Conservation (phyloP, 2,113 vertebrate species). For the Shinisaurus crocodilurus region DNA sequence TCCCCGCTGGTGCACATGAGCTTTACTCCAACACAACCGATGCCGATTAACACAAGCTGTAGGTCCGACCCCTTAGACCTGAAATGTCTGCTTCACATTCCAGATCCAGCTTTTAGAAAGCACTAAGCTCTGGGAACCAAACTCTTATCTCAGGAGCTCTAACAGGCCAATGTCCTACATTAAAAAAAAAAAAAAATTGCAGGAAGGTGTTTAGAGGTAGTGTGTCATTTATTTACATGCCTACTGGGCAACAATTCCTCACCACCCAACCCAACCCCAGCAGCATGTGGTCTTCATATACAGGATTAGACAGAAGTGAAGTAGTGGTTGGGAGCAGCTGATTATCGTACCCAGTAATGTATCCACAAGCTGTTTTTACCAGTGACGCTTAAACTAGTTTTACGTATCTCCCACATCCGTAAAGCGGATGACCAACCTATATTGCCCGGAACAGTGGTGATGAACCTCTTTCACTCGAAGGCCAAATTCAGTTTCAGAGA, state of each 20-base stretch:
- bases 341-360: too few species aligned
- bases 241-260: neutral
- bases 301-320: neutral
- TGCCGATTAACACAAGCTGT: neutral
- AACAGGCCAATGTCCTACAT: neutral
- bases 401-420: neutral
- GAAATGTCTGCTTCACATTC: neutral
- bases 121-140: neutral
- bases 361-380: neutral
- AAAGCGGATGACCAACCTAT: neutral
- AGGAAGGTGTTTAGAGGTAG: neutral
- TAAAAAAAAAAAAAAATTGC: neutral
- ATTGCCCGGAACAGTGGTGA: neutral
- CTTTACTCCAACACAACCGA: too few species aligned
- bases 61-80: neutral
- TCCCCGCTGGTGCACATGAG: neutral
- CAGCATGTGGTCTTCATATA: neutral
- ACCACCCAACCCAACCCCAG: neutral
- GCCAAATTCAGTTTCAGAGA: too few species aligned
- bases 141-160: neutral
- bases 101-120: neutral
- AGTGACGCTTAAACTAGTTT: neutral
- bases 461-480: too few species aligned
- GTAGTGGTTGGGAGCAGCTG: fast-evolving
- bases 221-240: neutral